A percentile compares a stretch with the other conserved stretches of the same genome.
phyloP scores from a whole-genome alignment of 2,888 invertebrate genomes.

The Rotaria socialis region DNA sequence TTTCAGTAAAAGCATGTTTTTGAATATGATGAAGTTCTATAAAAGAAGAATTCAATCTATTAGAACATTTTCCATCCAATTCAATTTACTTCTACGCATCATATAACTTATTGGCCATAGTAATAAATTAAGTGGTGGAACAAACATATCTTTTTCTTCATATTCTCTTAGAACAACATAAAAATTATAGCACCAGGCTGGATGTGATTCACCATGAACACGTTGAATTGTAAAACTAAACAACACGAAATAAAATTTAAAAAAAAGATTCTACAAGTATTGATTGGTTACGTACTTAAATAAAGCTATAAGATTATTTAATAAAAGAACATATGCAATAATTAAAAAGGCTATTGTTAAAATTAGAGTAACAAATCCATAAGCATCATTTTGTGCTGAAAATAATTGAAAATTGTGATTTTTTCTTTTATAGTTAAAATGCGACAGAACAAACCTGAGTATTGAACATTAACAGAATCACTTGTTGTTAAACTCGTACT shows the following conservation, averaged over 20 bases:
- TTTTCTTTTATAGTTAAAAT: no score
- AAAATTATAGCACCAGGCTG: constrained; percentile 41
- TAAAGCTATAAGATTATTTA: constrained; percentile 44
- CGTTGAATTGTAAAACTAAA: constrained; percentile 43
- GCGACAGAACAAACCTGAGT: background rate
- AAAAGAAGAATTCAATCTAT: background rate
- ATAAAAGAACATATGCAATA: constrained; percentile 43
- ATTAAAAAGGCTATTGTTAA: constrained; percentile 24
- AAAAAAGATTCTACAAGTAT: no score
- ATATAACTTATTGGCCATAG: constrained; percentile 6
- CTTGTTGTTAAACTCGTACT: constrained; percentile 14
- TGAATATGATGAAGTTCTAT: background rate
- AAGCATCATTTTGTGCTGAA: constrained; percentile 25
- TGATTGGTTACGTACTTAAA: constrained; percentile 31
- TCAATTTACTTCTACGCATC: background rate
- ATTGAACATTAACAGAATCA: background rate
- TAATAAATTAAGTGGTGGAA: constrained; percentile 24
- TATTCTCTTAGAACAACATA: constrained; percentile 36
- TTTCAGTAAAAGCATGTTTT: background rate
- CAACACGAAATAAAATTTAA: background rate
- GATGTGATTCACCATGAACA: constrained; percentile 42
- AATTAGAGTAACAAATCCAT: constrained; percentile 17
- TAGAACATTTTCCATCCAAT: no score
- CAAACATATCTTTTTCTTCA: background rate
- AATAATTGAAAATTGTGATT: background rate